A percentile compares a stretch with the other conserved stretches of the same genome.
phyloP scores from a whole-genome alignment of 1,140 invertebrate species.

The Eumeta japonica region DNA sequence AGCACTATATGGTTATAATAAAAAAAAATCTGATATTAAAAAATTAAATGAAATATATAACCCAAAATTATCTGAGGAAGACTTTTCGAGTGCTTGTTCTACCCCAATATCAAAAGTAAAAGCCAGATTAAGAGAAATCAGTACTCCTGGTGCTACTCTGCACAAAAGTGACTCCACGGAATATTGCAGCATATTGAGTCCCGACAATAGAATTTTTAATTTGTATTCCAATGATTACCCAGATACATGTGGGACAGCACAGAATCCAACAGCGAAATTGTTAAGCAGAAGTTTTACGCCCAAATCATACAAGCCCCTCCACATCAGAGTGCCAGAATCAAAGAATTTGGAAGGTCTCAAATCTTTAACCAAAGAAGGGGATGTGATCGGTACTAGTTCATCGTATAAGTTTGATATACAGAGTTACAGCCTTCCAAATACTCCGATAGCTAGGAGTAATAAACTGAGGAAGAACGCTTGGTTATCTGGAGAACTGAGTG shows the following conservation, averaged over 20 bases:
- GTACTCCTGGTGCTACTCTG: conserved; percentile 28
- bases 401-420: conserved; percentile 50
- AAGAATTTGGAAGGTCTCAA: background rate
- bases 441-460: conserved; percentile 51
- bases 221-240: background rate
- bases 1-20: too few species aligned
- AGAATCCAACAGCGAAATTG: conserved; percentile 9
- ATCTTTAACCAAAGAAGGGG: too few species aligned
- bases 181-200: conserved; percentile 50
- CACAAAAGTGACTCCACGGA: conserved; percentile 53
- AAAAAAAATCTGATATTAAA: too few species aligned
- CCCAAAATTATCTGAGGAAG: conserved; percentile 26
- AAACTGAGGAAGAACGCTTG: conserved; percentile 48
- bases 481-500: conserved; percentile 42
- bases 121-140: conserved; percentile 29
- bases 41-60: too few species aligned
- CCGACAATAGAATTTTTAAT: conserved; percentile 20
- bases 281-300: conserved; percentile 13
- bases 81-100: conserved; percentile 37
- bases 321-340: background rate
- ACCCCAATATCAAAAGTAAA: conserved; percentile 37
- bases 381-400: conserved; percentile 20
- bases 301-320: conserved; percentile 16
- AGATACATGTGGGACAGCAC: conserved; percentile 20
- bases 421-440: conserved; percentile 47